Percentiles rank a stretch among this genome's conserved stretches.
These are phyloP conservation scores for Tinamus guttatus DNA, from an alignment of 2,113 vertebrate genomes.

Conservation along the genomic window DNA sequence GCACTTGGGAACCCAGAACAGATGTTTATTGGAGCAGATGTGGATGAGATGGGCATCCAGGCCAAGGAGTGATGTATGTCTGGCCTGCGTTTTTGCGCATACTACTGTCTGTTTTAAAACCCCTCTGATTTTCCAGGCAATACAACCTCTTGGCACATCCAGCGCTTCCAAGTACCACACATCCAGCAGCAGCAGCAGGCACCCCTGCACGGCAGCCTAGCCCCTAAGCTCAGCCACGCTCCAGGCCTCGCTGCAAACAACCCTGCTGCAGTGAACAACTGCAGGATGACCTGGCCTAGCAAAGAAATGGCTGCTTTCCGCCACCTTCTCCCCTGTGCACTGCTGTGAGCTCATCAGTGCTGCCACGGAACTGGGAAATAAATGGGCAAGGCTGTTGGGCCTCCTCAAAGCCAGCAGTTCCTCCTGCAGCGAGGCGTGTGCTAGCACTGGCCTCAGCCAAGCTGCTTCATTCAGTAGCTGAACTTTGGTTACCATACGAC, in stretches of 20 bases:
- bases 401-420: neutral
- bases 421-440: neutral
- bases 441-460: neutral
- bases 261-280: neutral
- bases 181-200: neutral
- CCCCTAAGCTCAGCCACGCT: neutral
- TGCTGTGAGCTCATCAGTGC: neutral
- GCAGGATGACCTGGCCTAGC: neutral
- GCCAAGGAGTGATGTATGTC: neutral
- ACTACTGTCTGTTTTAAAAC: neutral
- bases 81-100: neutral
- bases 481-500: neutral
- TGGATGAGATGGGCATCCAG: neutral
- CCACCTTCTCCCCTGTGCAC: neutral
- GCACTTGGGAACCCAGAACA: neutral
- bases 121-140: neutral
- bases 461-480: neutral
- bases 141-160: neutral
- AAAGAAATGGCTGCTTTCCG: neutral
- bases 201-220: neutral
- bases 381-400: neutral
- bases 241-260: neutral
- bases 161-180: neutral
- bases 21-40: accelerated
- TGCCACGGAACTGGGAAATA: neutral